phyloP scores from a whole-genome alignment of 2,797 vertebrate species.

The Cossypha niveicapilla region DNA sequence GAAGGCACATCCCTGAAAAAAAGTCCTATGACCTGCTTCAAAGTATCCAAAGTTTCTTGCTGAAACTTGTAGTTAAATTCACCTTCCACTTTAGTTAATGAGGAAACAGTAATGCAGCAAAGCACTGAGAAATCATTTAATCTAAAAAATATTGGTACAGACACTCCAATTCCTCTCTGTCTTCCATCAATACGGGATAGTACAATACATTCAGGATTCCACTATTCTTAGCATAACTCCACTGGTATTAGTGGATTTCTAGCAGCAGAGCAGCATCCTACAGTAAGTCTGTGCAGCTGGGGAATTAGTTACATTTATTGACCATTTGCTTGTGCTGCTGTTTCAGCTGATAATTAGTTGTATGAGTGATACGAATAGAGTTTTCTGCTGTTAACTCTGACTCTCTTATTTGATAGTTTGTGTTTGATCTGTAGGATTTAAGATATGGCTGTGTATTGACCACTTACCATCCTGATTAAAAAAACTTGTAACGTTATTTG shows the following conservation, averaged over 20 bases:
- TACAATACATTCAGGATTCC: neutral
- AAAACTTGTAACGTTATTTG: neutral
- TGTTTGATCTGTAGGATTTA: neutral
- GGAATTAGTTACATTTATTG: neutral
- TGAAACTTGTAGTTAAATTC: neutral
- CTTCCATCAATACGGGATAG: neutral
- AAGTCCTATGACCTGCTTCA: neutral
- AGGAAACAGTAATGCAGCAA: neutral
- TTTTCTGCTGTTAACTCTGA: neutral
- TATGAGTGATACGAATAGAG: neutral
- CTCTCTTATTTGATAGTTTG: neutral
- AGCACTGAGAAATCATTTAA: neutral
- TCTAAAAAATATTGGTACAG: neutral
- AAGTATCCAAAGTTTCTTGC: neutral
- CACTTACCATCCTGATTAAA: neutral
- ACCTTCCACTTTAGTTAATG: neutral
- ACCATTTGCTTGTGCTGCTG: neutral
- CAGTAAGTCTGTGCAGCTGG: neutral
- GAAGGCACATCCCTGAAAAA: neutral
- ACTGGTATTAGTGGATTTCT: neutral
- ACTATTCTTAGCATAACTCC: neutral
- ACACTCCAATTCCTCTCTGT: neutral
- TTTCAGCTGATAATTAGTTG: neutral
- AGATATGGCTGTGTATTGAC: neutral
- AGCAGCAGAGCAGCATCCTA: neutral